Evolutionary conservation across 1,140 invertebrate genomes (phyloP).

Genomic region (Varroa destructor): DNA sequence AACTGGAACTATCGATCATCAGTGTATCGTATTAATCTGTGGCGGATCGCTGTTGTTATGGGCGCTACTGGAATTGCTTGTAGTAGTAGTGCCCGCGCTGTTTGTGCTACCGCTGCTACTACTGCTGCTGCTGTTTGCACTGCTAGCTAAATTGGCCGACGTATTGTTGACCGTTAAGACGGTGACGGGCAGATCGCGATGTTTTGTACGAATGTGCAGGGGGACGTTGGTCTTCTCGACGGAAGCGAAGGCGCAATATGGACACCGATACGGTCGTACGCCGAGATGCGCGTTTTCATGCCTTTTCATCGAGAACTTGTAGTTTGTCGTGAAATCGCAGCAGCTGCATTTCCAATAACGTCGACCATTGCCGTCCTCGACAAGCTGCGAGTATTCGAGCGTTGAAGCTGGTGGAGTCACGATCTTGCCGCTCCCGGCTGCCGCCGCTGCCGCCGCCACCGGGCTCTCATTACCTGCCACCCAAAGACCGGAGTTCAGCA

Average conservation of each 20-base stretch:
- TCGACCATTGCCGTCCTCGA: conserved; percentile 18
- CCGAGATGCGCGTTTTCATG: conserved; percentile 22
- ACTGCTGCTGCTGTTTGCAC: too few species aligned
- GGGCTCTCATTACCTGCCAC: too few species aligned
- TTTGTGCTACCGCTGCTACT: too few species aligned
- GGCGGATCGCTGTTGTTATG: too few species aligned
- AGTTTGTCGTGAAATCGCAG: conserved; percentile 26
- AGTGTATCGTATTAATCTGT: too few species aligned
- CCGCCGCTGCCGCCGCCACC: too few species aligned
- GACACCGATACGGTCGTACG: conserved; percentile 15
- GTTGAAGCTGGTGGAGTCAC: conserved; percentile 1
- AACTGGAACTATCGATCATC: too few species aligned
- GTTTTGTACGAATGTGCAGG: conserved; percentile 18
- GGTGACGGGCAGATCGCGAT: conserved; percentile 20
- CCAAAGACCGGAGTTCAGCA: too few species aligned
- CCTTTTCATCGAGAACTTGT: conserved; percentile 25
- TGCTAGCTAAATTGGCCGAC: too few species aligned
- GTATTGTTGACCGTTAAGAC: background rate
- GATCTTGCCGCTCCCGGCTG: too few species aligned
- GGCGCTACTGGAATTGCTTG: too few species aligned
- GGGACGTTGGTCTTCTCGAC: conserved; percentile 22
- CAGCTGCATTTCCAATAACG: conserved; percentile 25
- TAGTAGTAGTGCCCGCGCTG: too few species aligned
- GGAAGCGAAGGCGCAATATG: conserved; percentile 10
- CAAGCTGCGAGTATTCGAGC: conserved; percentile 25